These are phyloP conservation scores for Archips xylosteana DNA, from an alignment of 2,888 invertebrate genomes.

Conservation along the genomic window DNA sequence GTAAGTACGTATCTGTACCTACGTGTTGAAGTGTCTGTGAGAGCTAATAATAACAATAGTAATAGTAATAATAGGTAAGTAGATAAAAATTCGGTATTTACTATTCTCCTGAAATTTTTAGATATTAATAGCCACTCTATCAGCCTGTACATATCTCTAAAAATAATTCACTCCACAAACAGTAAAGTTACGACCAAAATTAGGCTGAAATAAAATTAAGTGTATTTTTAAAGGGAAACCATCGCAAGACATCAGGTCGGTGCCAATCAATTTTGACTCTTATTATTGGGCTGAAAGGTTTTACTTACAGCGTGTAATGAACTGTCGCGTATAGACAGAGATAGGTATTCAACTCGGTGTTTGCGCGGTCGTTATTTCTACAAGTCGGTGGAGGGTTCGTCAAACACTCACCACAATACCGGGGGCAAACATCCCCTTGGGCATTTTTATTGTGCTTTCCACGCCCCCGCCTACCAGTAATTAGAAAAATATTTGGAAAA, in stretches of 20 bases:
- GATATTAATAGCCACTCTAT: background rate
- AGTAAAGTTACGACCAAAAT: constrained; percentile 4
- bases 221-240: constrained; percentile 34
- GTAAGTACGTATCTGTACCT: no score
- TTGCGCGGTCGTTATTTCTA: constrained; percentile 41
- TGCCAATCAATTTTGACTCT: constrained; percentile 13
- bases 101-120: background rate
- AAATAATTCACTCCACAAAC: constrained; percentile 17
- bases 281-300: constrained; percentile 12
- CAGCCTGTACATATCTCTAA: constrained; percentile 7
- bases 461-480: constrained; percentile 14
- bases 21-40: no score
- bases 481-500: constrained; percentile 24
- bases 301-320: constrained; percentile 2
- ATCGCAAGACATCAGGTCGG: background rate
- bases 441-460: constrained; percentile 33
- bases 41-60: no score
- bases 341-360: constrained; percentile 24
- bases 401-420: constrained; percentile 42
- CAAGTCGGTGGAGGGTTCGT: constrained; percentile 37
- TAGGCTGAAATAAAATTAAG: constrained; percentile 29
- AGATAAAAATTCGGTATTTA: background rate
- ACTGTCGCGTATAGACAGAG: background rate
- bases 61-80: background rate
- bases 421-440: constrained; percentile 26